Base-by-base conservation (phyloP, 2,797 vertebrate species). In the Fistularia tabacaria region DNA sequence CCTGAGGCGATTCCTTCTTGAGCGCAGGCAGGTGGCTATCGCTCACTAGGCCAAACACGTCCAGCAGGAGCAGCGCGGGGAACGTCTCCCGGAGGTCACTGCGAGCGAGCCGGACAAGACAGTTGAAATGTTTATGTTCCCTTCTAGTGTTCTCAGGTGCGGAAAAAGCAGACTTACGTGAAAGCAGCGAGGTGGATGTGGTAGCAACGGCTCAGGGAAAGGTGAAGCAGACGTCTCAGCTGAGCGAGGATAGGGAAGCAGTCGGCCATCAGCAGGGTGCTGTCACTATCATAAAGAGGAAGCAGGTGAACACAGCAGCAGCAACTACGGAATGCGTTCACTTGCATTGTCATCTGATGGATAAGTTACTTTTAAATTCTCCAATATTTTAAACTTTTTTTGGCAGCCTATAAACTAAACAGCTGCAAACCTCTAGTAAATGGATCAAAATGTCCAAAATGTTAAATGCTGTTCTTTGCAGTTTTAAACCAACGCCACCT, bases 121-220 rank as follows among this genome's bases (percentile, higher is more conserved):
- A 49, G n/a, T 6, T 25, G 53, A 6, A 15, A 7, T 6, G 8
- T 7, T 8, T 11, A 9, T 36, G 14, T 7, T 11, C n/a, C n/a
- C 10, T 37, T 7, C 7, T 10, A 37, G 15, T 10, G 42, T n/a
- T 0, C 7, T 14, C 7, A 0, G 37, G 6, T 1, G 1, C 11
- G 11, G 7, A 0, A 47, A 7, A 7, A 14, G 11, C 10, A 5
- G 7, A 90, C 94, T 93, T 71, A 99, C 97, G 90, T 82, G 64
- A 99, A 87, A 9, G 92, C 87, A 11, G 92, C 91, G 1, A 93
- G 90, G 69, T 93, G 86, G 58, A 99, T 94, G 87, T 96, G 94
- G 1, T 99, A 98, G 82, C 97, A 99, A 73, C 95, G 94, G 42
- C 95, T 97, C 72, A 98, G 88, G 6, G 89, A 91, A 14, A 99